Evolutionary conservation across 1,140 invertebrate species (phyloP).

Genomic region (Rhizoglyphus robini): DNA sequence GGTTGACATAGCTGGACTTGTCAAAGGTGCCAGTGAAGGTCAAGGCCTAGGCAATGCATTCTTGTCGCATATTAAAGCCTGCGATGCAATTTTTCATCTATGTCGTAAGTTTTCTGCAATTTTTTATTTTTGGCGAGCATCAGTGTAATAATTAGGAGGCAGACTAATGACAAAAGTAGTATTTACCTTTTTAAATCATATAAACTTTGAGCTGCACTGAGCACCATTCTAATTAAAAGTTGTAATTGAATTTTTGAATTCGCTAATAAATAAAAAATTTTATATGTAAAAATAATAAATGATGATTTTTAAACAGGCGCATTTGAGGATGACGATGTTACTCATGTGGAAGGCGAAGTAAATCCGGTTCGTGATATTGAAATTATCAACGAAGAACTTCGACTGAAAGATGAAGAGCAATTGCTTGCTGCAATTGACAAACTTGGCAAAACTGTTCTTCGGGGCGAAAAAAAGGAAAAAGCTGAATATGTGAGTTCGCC

Average conservation of each 20-base stretch:
- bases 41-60: slow-evolving; percentile 98
- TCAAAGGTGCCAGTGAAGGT: slow-evolving; percentile 93
- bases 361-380: slow-evolving; percentile 91
- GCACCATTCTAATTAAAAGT: neutral
- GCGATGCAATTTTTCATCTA: slow-evolving; percentile 97
- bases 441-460: slow-evolving; percentile 69
- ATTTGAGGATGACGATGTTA: slow-evolving; percentile 95
- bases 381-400: slow-evolving; percentile 87
- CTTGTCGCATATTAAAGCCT: slow-evolving; percentile 93
- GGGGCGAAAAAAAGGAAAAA: slow-evolving; percentile 88
- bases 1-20: slow-evolving; percentile 94
- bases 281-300: slow-evolving; percentile 27
- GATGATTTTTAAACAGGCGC: too few relatives aligned
- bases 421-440: slow-evolving; percentile 65
- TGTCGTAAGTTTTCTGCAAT: slow-evolving; percentile 56
- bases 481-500: slow-evolving; percentile 69
- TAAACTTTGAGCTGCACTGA: neutral
- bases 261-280: neutral
- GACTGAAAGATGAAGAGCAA: slow-evolving; percentile 84
- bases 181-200: neutral
- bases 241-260: neutral
- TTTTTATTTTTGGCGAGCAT: neutral
- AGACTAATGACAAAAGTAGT: too few relatives aligned
- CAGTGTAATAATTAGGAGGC: too few relatives aligned
- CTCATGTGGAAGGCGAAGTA: slow-evolving; percentile 95